Conservation (phyloP, 1,140 invertebrate genomes). For the Zeugodacus cucurbitae region DNA sequence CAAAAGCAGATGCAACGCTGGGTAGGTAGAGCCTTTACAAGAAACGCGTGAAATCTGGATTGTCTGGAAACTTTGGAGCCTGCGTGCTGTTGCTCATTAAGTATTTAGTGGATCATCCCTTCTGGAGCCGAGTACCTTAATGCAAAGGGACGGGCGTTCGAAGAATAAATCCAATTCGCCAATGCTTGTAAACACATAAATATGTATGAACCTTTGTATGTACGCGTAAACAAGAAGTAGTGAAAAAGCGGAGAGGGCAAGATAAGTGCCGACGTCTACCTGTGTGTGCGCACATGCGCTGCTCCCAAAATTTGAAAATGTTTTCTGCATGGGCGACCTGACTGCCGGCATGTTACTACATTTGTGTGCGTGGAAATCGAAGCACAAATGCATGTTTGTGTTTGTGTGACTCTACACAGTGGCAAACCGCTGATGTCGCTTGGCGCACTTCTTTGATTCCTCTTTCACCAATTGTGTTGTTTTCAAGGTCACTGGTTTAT, state of each 20-base stretch:
- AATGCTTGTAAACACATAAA: neutral
- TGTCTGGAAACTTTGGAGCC: neutral
- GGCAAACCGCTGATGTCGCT: neutral
- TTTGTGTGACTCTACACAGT: neutral
- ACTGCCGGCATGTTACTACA: neutral
- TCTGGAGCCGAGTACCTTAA: neutral
- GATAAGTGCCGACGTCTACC: neutral
- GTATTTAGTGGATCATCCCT: neutral
- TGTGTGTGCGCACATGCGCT: neutral
- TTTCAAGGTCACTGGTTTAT: neutral
- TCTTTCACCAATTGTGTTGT: neutral
- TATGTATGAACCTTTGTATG: neutral
- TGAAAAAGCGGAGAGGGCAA: neutral
- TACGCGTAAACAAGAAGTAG: neutral
- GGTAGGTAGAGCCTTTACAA: neutral
- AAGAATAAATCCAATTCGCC: neutral
- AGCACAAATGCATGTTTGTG: neutral
- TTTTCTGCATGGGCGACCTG: neutral
- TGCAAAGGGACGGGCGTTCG: neutral
- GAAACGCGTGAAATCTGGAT: no score
- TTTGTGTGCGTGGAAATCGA: neutral
- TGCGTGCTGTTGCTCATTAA: neutral
- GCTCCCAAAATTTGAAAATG: neutral
- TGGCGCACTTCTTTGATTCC: neutral
- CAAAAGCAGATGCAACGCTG: neutral